A percentile compares a stretch with the other conserved stretches of the same genome.
Evolutionary conservation across 1,140 invertebrate species (phyloP).

Genomic region (Druon quercuslanigerum): DNA sequence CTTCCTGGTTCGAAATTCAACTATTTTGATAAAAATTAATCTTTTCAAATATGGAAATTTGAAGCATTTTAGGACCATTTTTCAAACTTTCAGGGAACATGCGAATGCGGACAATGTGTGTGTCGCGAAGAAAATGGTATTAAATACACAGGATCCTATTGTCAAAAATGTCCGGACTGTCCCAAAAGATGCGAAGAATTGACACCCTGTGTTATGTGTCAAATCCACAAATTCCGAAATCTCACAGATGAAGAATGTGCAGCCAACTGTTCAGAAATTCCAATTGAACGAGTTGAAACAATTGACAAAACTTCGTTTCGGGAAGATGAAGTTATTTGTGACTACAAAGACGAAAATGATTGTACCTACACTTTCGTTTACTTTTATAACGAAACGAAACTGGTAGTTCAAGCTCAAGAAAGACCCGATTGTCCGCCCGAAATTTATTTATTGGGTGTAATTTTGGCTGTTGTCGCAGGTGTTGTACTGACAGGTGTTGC

Average conservation of each 20-base stretch:
- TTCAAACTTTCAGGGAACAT: slow-evolving; percentile 82
- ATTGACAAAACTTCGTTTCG: slow-evolving; percentile 80
- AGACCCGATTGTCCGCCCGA: slow-evolving; percentile 88
- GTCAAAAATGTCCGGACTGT: slow-evolving; percentile 96
- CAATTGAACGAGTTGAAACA: slow-evolving; percentile 78
- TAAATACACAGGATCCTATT: slow-evolving; percentile 89
- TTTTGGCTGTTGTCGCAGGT: slow-evolving; percentile 96
- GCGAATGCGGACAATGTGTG: slow-evolving; percentile 92
- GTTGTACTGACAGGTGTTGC: slow-evolving; percentile 89
- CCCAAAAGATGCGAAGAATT: slow-evolving; percentile 91
- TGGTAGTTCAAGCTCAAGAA: slow-evolving; percentile 81
- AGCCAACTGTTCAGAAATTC: slow-evolving; percentile 78
- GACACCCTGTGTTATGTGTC: slow-evolving; percentile 94
- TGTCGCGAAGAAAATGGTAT: slow-evolving; percentile 82
- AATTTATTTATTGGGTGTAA: slow-evolving; percentile 87
- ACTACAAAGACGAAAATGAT: slow-evolving; percentile 89
- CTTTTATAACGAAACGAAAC: slow-evolving; percentile 78
- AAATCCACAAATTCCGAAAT: slow-evolving; percentile 88
- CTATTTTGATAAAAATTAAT: too few relatives aligned
- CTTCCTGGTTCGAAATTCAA: too few relatives aligned
- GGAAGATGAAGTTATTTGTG: slow-evolving; percentile 85
- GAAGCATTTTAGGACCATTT: background rate
- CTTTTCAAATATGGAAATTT: background rate
- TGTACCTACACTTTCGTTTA: slow-evolving; percentile 91
- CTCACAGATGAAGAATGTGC: slow-evolving; percentile 79